Evolutionary conservation across 2,888 invertebrate genomes (phyloP).

Genomic region (Cactoblastis cactorum): DNA sequence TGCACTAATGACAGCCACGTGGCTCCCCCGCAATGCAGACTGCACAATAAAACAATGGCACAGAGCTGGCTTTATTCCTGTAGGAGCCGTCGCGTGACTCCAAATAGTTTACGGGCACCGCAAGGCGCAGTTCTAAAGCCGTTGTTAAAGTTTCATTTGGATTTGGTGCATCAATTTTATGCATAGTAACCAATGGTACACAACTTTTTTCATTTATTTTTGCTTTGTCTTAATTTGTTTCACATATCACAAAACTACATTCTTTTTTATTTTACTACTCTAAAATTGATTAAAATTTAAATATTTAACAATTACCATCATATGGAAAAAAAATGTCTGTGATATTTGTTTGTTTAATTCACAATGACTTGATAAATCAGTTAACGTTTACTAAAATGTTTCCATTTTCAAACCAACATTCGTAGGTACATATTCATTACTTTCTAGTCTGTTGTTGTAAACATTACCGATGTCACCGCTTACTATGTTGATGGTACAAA

Average conservation of each 20-base stretch:
- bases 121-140: slow-evolving; percentile 49
- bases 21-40: slow-evolving; percentile 78
- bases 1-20: slow-evolving; percentile 77
- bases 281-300: no score
- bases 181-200: background rate
- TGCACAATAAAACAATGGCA: slow-evolving; percentile 76
- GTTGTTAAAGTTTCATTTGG: slow-evolving; percentile 43
- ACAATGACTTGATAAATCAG: background rate
- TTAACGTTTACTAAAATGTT: background rate
- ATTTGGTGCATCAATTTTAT: slow-evolving; percentile 8
- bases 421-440: background rate
- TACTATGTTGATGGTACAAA: slow-evolving; percentile 7
- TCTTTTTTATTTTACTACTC: background rate
- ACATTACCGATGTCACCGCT: slow-evolving; percentile 2
- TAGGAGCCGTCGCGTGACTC: slow-evolving; percentile 72
- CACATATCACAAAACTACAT: no score
- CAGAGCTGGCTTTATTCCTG: slow-evolving; percentile 69
- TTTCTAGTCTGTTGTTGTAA: background rate
- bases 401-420: background rate
- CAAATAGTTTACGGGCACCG: slow-evolving; percentile 56
- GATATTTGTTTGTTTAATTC: background rate
- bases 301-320: no score
- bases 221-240: background rate
- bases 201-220: background rate
- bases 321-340: no score